Evolutionary conservation across 2,797 vertebrate species (phyloP), one percentile per base, ranked within the genome.

Genomic region (Euthynnus affinis): DNA sequence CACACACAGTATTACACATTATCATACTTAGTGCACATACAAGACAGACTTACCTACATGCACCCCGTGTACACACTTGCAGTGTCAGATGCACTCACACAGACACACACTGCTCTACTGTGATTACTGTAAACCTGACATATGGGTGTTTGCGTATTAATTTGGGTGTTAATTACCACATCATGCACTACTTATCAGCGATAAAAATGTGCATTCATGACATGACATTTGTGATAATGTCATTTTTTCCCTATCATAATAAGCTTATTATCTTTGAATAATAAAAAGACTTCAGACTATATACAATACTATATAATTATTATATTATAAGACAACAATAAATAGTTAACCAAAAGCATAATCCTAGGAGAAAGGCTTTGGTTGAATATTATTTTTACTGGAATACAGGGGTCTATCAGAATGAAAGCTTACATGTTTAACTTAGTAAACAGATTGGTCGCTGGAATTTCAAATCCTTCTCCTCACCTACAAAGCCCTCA

Each of bases 111-210:
- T 32, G 22, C 34, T 66, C 23, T 48, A 34, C 3, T 3, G 63
- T 58, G 68, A 49, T 53, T 37, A 25, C 18, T 37, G 6, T 27
- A 37, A 63, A 32, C 20, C 48, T 61, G 46, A 63, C 27, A 29
- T 5, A 29, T 29, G 27, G 27, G 27, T 29, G 27, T 29, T 29
- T 29, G 27, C 3, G 27, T 29, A 5, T 29, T 29, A 29, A 4
- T 29, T 15, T 75, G 17, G 25, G 27, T 61, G 2, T 66, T 63
- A 53, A 67, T 77, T 18, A 71, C 8, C 37, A 40, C 64, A 51
- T 62, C 34, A 32, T 3, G 23, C 22, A 23, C 9, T 3, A 70
- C 65, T 48, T 59, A 72, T 71, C 14, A 23, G 59, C 46, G 18
- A 49, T 22, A 20, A 42, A 69, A 59, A 29, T 9, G 15, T 29